A percentile compares a stretch with the other conserved stretches of the same genome.
Evolutionary conservation across 2,797 vertebrate species (phyloP).

Genomic region (Parambassis ranga): DNA sequence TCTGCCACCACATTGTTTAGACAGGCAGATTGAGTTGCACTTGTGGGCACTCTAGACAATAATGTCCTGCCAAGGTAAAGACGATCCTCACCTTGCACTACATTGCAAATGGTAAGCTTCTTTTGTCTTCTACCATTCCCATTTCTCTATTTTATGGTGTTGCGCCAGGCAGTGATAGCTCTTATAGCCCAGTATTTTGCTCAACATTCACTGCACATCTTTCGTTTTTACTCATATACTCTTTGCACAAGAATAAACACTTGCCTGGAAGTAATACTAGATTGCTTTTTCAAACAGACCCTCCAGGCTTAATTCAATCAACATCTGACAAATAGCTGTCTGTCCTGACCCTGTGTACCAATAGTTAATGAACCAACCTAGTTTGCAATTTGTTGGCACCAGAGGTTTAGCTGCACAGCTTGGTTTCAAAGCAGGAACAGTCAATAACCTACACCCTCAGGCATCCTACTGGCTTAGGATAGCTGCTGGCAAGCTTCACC

Average conservation of each 20-base stretch:
- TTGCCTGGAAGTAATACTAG: background rate
- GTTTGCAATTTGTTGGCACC: slow-evolving; percentile 38
- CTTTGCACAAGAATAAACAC: too few relatives aligned
- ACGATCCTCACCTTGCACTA: slow-evolving; percentile 1
- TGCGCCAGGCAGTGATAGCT: background rate
- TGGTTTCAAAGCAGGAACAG: slow-evolving; percentile 16
- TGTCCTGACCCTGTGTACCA: slow-evolving; percentile 13
- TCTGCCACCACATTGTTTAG: slow-evolving; percentile 18
- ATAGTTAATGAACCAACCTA: slow-evolving; percentile 47
- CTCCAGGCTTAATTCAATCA: slow-evolving; percentile 15
- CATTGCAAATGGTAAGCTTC: slow-evolving; percentile 3
- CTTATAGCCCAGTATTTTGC: too few relatives aligned
- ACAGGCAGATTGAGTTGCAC: slow-evolving; percentile 36
- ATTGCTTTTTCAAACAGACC: background rate
- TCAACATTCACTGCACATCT: too few relatives aligned
- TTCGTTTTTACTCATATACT: too few relatives aligned
- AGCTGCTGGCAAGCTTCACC: background rate
- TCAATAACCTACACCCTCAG: slow-evolving; percentile 25
- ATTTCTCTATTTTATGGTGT: background rate
- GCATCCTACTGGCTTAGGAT: slow-evolving; percentile 9
- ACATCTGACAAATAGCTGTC: slow-evolving; percentile 24
- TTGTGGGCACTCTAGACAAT: slow-evolving; percentile 1
- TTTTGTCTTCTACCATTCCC: background rate
- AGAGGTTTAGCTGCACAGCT: slow-evolving; percentile 28
- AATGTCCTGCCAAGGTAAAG: slow-evolving; percentile 14